Conservation (phyloP, 2,888 invertebrate species). For the Rhyacophila evoluta region DNA sequence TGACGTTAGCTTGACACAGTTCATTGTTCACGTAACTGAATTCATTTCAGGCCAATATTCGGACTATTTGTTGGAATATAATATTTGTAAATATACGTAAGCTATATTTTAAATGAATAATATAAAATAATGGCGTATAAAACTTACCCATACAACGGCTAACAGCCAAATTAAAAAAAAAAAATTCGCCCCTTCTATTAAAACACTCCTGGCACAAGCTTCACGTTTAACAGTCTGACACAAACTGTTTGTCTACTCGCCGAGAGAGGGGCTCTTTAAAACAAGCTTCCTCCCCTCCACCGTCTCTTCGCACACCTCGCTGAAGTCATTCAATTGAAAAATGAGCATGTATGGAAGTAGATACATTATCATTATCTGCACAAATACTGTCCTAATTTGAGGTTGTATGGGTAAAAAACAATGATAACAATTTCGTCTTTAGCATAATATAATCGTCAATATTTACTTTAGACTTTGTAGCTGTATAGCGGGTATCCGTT, state of each 20-base stretch:
- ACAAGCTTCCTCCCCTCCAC: slow-evolving; percentile 33
- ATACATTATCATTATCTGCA: neutral
- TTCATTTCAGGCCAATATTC: neutral
- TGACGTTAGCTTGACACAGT: slow-evolving; percentile 17
- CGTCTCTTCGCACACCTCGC: slow-evolving; percentile 23
- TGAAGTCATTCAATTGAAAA: slow-evolving; percentile 11
- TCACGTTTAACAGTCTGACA: slow-evolving; percentile 61
- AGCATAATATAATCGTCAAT: neutral
- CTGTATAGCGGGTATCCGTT: neutral
- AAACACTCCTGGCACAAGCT: slow-evolving; percentile 62
- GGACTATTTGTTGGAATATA: no score
- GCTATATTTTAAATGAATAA: no score
- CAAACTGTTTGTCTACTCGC: slow-evolving; percentile 60
- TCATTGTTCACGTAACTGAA: slow-evolving; percentile 17
- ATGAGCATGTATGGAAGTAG: neutral
- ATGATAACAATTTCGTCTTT: neutral
- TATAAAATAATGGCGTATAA: neutral
- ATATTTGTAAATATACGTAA: no score
- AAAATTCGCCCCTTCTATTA: slow-evolving; percentile 59
- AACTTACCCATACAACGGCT: slow-evolving; percentile 72
- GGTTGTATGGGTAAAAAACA: neutral
- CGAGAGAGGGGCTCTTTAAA: slow-evolving; percentile 13
- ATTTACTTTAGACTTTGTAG: no score
- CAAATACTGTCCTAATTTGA: neutral
- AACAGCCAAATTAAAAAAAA: slow-evolving; percentile 72